Percentiles rank a stretch among this genome's conserved stretches.
Conservation (phyloP, 2,113 vertebrate genomes). For the Colistium nudipinnis region DNA sequence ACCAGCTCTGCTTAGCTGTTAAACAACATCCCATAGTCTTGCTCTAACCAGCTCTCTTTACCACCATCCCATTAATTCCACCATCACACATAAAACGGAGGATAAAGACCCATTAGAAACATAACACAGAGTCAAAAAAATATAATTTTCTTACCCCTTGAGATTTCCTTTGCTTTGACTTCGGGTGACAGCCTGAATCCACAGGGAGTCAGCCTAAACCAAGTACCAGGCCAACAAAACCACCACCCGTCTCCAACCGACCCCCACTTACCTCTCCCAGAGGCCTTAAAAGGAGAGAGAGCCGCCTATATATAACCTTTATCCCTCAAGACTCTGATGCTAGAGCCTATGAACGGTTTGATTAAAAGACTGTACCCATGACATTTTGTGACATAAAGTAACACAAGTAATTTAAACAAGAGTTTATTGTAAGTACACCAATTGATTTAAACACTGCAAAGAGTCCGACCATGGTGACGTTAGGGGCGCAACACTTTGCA, state of each 20-base stretch:
- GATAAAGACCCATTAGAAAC: background rate
- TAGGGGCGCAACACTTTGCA: conserved; percentile 1
- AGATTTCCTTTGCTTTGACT: conserved; percentile 70
- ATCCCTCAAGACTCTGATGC: conserved; percentile 68
- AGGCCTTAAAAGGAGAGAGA: conserved; percentile 77
- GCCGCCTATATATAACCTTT: conserved; percentile 79
- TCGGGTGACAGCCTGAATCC: conserved; percentile 76
- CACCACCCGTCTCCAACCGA: conserved; percentile 62
- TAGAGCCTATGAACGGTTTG: conserved; percentile 43
- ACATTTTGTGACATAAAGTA: too few species aligned
- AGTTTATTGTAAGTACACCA: background rate
- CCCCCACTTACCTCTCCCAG: conserved; percentile 67
- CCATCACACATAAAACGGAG: conserved; percentile 14
- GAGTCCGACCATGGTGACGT: conserved; percentile 7
- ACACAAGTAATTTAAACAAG: background rate
- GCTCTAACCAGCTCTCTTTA: conserved; percentile 7
- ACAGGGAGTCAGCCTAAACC: conserved; percentile 78
- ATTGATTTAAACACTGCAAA: conserved; percentile 15
- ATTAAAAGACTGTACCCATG: conserved; percentile 11
- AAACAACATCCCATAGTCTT: conserved; percentile 26
- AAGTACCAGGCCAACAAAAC: conserved; percentile 71
- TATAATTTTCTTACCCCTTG: conserved; percentile 71
- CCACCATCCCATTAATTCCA: conserved; percentile 22
- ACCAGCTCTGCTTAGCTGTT: conserved; percentile 22
- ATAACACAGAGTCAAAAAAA: conserved; percentile 7